Percentiles rank a stretch among this genome's conserved stretches.
Evolutionary conservation across 2,888 invertebrate genomes (phyloP).

Genomic region (Sinelater perroti): DNA sequence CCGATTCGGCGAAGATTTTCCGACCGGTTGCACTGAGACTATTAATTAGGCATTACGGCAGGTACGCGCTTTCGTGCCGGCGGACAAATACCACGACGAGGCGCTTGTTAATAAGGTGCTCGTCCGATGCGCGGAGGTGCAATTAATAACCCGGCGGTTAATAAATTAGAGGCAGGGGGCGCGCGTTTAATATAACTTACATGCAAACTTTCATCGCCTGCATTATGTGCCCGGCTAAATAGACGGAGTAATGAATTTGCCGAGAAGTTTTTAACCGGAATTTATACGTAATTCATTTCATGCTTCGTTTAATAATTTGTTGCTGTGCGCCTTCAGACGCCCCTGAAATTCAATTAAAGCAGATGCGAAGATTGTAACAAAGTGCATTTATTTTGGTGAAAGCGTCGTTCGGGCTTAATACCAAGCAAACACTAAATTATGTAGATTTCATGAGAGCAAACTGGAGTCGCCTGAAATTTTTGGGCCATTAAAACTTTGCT

Average conservation of each 20-base stretch:
- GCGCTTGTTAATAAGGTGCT: background rate
- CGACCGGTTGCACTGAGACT: background rate
- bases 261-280: too few relatives aligned
- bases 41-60: constrained; percentile 4
- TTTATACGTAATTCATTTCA: too few relatives aligned
- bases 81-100: background rate
- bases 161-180: background rate
- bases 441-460: too few relatives aligned
- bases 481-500: too few relatives aligned
- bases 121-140: background rate
- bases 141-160: constrained; percentile 2
- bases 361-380: too few relatives aligned
- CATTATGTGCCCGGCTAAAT: background rate
- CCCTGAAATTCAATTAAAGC: too few relatives aligned
- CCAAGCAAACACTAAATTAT: too few relatives aligned
- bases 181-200: constrained; percentile 5
- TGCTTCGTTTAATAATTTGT: too few relatives aligned
- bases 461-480: too few relatives aligned
- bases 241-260: background rate
- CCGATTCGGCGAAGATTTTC: background rate
- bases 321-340: too few relatives aligned
- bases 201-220: constrained; percentile 1
- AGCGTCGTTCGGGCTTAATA: too few relatives aligned
- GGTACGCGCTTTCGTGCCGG: background rate
- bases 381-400: too few relatives aligned